Percentiles rank a stretch among this genome's conserved stretches.
phyloP scores from a whole-genome alignment of 2,113 vertebrate genomes.

The Numenius arquata region DNA sequence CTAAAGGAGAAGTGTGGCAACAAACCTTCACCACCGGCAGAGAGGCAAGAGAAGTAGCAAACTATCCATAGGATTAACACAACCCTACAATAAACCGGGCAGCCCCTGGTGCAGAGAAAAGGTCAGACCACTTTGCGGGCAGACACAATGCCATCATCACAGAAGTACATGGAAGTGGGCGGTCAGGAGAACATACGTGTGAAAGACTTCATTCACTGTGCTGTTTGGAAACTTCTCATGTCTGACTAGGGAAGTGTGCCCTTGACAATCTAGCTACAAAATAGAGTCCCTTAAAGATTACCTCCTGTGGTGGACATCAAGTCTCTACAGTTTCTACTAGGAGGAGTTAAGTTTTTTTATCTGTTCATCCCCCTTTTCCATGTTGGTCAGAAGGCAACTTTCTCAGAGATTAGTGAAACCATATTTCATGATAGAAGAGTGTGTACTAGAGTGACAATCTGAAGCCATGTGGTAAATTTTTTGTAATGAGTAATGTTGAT shows the following conservation, averaged over 20 bases:
- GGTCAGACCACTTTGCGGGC: not conserved
- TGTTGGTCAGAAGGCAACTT: not conserved
- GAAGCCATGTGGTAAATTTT: not conserved
- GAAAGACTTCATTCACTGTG: not conserved
- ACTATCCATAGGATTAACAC: not conserved
- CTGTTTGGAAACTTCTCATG: not conserved
- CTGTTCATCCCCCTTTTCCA: not conserved
- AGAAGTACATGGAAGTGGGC: not conserved
- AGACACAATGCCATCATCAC: not conserved
- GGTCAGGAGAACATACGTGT: not conserved
- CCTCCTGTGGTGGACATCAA: not conserved
- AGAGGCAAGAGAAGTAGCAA: not conserved
- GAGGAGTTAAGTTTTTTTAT: not conserved
- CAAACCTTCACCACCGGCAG: not conserved
- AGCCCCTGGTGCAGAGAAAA: not conserved
- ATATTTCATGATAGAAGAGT: not conserved
- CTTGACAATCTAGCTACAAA: not conserved
- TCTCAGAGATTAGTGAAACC: not conserved
- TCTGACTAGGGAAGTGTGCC: not conserved
- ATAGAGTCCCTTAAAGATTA: not conserved
- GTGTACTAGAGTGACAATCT: not conserved
- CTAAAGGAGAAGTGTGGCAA: not conserved
- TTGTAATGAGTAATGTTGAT: not conserved
- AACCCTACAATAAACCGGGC: not conserved
- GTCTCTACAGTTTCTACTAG: not conserved